Percentiles rank a stretch among this genome's conserved stretches.
Conservation (phyloP, 2,888 invertebrate genomes). For the Panzeria rudis region DNA sequence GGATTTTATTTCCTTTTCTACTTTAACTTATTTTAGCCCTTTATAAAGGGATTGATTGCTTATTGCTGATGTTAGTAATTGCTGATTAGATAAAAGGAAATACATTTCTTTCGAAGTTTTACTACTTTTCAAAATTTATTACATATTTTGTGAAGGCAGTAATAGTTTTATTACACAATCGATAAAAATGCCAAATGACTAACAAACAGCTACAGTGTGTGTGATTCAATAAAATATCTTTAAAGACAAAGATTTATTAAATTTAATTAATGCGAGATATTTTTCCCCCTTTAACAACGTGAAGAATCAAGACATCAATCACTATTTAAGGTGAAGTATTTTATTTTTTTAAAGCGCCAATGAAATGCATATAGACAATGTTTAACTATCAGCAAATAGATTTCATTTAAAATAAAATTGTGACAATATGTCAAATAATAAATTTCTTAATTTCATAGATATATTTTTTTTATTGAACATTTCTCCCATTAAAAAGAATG, state of each 20-base stretch:
- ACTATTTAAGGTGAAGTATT: not conserved
- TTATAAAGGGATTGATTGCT: not conserved
- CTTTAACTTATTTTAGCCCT: not conserved
- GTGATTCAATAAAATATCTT: not conserved
- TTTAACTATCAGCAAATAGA: too few species aligned
- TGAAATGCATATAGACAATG: too few species aligned
- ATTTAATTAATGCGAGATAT: not conserved
- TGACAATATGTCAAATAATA: too few species aligned
- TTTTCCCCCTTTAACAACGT: not conserved
- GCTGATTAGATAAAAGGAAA: conserved; percentile 2
- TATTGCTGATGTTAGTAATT: not conserved
- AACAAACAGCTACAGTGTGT: not conserved
- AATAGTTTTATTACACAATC: conserved; percentile 4
- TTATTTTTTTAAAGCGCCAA: too few species aligned
- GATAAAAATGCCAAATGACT: not conserved
- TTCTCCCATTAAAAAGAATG: too few species aligned
- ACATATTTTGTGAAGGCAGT: not conserved
- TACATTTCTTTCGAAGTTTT: conserved; percentile 1
- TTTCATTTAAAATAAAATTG: too few species aligned
- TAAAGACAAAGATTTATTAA: not conserved
- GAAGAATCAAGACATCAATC: not conserved
- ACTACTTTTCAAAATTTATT: not conserved
- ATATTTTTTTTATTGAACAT: too few species aligned
- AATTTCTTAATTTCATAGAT: too few species aligned
- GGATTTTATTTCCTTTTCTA: not conserved